Percentiles rank a stretch among this genome's conserved stretches.
phyloP scores from a whole-genome alignment of 2,797 vertebrate genomes.

The Sorex maritimensis region DNA sequence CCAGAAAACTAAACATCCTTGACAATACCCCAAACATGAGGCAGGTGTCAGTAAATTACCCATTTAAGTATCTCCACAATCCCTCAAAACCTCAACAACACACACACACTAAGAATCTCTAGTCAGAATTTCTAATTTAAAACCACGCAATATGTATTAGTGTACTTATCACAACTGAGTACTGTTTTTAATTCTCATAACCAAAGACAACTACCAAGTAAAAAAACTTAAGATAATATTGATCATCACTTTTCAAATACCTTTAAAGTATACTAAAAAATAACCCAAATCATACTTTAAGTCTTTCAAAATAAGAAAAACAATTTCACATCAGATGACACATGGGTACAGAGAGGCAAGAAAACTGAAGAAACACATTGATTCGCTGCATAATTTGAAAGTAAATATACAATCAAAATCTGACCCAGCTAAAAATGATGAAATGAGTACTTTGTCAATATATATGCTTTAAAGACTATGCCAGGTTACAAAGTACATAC shows the following conservation, averaged over 20 bases:
- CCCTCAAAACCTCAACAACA: slow-evolving; percentile 62
- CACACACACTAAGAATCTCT: slow-evolving; percentile 22
- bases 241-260: slow-evolving; percentile 67
- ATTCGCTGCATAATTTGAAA: slow-evolving; percentile 70
- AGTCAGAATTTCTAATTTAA: slow-evolving; percentile 68
- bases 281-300: slow-evolving; percentile 67
- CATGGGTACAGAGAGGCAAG: slow-evolving; percentile 59
- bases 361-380: slow-evolving; percentile 55
- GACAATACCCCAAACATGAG: slow-evolving; percentile 69
- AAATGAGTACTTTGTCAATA: background rate
- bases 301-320: slow-evolving; percentile 56
- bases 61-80: slow-evolving; percentile 70
- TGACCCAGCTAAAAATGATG: slow-evolving; percentile 64
- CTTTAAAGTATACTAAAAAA: slow-evolving; percentile 53
- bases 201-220: slow-evolving; percentile 46
- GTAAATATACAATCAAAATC: slow-evolving; percentile 61
- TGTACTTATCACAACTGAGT: slow-evolving; percentile 27
- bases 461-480: background rate
- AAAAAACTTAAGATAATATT: slow-evolving; percentile 52
- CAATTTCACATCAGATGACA: slow-evolving; percentile 65
- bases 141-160: slow-evolving; percentile 63
- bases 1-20: slow-evolving; percentile 76
- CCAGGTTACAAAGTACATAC: slow-evolving; percentile 38
- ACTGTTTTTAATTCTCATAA: slow-evolving; percentile 65
- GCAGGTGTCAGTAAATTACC: slow-evolving; percentile 69